Evolutionary conservation across 2,113 vertebrate species (phyloP).

Genomic region (Balaeniceps rex): DNA sequence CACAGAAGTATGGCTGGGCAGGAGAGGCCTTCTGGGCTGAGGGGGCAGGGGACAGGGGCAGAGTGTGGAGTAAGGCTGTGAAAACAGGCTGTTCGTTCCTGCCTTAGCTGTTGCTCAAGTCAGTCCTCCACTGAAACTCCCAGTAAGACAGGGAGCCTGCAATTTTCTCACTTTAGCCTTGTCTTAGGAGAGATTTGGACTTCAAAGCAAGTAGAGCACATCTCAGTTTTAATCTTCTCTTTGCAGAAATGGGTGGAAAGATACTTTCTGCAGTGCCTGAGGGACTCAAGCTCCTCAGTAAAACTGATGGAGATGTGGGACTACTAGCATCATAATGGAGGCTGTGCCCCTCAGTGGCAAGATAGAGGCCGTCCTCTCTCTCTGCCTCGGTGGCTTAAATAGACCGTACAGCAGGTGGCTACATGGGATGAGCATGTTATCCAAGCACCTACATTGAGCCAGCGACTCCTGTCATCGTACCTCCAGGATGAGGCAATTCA

Average conservation of each 20-base stretch:
- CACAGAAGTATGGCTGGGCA: not conserved
- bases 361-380: not conserved
- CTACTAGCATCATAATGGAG: not conserved
- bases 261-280: not conserved
- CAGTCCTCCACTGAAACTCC: not conserved
- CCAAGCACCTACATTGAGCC: not conserved
- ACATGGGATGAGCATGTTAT: not conserved
- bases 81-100: not conserved
- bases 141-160: not conserved
- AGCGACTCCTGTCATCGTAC: not conserved
- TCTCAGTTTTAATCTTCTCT: not conserved
- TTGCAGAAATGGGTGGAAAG: not conserved
- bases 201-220: not conserved
- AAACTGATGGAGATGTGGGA: not conserved
- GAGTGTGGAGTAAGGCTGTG: not conserved
- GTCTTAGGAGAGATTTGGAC: not conserved
- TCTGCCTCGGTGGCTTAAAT: not conserved
- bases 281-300: not conserved
- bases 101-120: not conserved
- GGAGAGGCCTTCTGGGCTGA: not conserved
- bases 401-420: rapidly evolving
- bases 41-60: not conserved
- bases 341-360: not conserved
- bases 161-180: not conserved
- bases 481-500: not conserved